These are phyloP conservation scores for Catostylus mosaicus DNA, from an alignment of 30 jellyfish, hydroid and myxozoan species.

Conservation along the genomic window DNA sequence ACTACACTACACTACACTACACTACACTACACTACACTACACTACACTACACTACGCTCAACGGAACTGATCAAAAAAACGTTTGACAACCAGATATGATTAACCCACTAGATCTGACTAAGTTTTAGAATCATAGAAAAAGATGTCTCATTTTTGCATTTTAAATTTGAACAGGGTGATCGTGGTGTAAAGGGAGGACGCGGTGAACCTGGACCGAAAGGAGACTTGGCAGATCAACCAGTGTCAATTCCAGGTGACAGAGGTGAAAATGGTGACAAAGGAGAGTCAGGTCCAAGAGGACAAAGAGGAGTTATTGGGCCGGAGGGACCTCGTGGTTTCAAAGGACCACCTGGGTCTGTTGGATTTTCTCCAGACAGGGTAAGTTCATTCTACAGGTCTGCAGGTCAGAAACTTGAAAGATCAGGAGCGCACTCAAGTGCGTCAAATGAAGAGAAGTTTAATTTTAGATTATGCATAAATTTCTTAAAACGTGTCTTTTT, in stretches of 20 bases:
- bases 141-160: neutral
- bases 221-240: constrained; percentile 63
- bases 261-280: constrained; percentile 64
- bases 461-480: too few species aligned
- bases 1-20: neutral
- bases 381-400: neutral
- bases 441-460: too few species aligned
- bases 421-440: too few species aligned
- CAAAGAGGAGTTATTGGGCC: constrained; percentile 56
- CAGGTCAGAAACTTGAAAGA: neutral
- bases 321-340: constrained; percentile 70
- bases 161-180: constrained; percentile 26
- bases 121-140: too few species aligned
- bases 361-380: constrained; percentile 68
- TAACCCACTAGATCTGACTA: too few species aligned
- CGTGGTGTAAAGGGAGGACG: constrained; percentile 41
- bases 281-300: constrained; percentile 62
- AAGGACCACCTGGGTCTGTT: constrained; percentile 58
- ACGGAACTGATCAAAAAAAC: neutral
- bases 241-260: constrained; percentile 28
- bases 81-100: neutral
- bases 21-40: neutral
- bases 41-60: neutral
- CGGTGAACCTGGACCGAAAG: constrained; percentile 63
- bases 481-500: too few species aligned